Conservation (phyloP, 2,113 vertebrate genomes). For the Pelmatolapia mariae region DNA sequence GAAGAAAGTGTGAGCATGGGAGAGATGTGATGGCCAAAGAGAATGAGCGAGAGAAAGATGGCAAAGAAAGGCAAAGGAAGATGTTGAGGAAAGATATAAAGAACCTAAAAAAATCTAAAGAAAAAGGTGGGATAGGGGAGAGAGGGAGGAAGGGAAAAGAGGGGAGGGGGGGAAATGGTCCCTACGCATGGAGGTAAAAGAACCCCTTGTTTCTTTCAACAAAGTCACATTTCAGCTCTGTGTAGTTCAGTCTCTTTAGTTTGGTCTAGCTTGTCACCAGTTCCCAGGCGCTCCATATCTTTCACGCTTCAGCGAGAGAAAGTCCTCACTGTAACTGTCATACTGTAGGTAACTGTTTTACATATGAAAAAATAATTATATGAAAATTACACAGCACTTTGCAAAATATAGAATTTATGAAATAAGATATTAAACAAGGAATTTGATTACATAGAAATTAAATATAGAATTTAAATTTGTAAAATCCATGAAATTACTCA, state of each 20-base stretch:
- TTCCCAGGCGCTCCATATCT: not conserved
- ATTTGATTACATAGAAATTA: not conserved
- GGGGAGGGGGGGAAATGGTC: constrained; percentile 15
- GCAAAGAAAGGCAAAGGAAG: not conserved
- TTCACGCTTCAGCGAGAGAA: not conserved
- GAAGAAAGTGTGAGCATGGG: constrained; percentile 1
- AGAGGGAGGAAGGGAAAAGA: too few species aligned
- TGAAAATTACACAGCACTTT: not conserved
- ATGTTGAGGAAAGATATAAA: not conserved
- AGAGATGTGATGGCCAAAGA: not conserved
- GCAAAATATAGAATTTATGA: not conserved
- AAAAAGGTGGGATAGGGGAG: too few species aligned
- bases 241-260: constrained; percentile 13
- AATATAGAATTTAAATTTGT: not conserved
- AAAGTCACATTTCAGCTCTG: constrained; percentile 54
- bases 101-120: not conserved
- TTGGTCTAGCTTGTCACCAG: not conserved
- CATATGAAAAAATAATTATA: not conserved
- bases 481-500: not conserved
- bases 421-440: not conserved
- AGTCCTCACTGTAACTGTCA: not conserved
- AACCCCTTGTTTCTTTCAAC: constrained; percentile 53
- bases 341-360: not conserved
- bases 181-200: constrained; percentile 51
- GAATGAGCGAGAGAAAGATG: constrained; percentile 1